Evolutionary conservation across 2,797 vertebrate genomes (phyloP).

Genomic region (Pseudochaenichthys georgianus): DNA sequence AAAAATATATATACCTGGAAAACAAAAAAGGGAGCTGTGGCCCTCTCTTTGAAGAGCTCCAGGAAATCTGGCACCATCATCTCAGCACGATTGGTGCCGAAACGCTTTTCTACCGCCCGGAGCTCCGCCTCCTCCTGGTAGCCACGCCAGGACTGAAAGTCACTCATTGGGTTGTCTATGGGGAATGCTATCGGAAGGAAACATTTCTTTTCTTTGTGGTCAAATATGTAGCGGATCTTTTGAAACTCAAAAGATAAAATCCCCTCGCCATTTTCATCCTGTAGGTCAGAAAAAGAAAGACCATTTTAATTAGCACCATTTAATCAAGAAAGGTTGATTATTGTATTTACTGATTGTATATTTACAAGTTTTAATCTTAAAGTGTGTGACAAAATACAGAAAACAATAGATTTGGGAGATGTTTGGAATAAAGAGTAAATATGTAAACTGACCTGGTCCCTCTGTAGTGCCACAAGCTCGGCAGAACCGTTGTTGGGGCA

Average conservation of each 20-base stretch:
- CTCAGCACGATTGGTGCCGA: conserved; percentile 93
- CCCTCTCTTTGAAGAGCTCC: conserved; percentile 95
- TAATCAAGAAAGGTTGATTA: background rate
- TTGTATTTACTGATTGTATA: background rate
- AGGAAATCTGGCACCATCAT: conserved; percentile 98
- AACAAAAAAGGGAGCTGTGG: conserved; percentile 97
- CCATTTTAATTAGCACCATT: background rate
- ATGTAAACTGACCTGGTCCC: conserved; percentile 88
- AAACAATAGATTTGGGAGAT: conserved; percentile 1
- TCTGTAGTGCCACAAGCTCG: conserved; percentile 91
- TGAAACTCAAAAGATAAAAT: conserved; percentile 95
- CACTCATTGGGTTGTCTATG: conserved; percentile 84
- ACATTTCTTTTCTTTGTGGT: conserved; percentile 86
- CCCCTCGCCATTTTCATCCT: conserved; percentile 89
- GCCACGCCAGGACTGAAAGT: conserved; percentile 92
- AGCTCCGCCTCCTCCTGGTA: conserved; percentile 94
- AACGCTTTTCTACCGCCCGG: conserved; percentile 90
- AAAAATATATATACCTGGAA: conserved; percentile 88
- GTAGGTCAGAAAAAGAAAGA: conserved; percentile 32
- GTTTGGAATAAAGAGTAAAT: conserved; percentile 8
- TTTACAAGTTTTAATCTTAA: background rate
- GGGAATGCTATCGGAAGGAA: conserved; percentile 93
- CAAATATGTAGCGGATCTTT: conserved; percentile 93
- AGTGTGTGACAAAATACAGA: background rate
- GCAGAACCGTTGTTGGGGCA: conserved; percentile 95